Evolutionary conservation across 2,797 vertebrate genomes (phyloP), one percentile per base, ranked within the genome.

Genomic region (Anisognathus igniventris): DNA sequence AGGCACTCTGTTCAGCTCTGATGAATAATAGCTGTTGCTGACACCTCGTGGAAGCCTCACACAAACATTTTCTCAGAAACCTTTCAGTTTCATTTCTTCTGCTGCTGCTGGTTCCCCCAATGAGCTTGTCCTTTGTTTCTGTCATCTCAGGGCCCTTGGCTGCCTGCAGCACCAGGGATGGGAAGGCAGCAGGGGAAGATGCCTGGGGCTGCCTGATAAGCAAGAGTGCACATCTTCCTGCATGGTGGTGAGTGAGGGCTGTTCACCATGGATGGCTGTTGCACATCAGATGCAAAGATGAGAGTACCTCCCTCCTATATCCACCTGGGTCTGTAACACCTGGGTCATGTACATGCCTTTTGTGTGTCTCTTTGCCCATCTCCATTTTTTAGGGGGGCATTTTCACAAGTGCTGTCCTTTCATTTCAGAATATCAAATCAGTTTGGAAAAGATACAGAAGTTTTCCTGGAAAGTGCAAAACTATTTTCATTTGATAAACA

Each of bases 1-100:
- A 72, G 66, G 79, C 79, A 53, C 27, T 64, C 82, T 13, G 30
- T 28, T 67, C 25, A 33, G 66, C 66, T 76, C 66, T n/a, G 27
- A 45, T 82, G 80, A 86, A 30, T 40, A 73, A 88, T 37, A 74
- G 88, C 90, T 93, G 77, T 37, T 95, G 94, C 93, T 95, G 96
- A 95, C 90, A 86, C 90, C 93, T 95, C 53, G 64, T 88, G 90
- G 95, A 95, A 93, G 86, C n/a, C 51, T 85, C 37, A 47, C 73
- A 75, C 31, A 86, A 95, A 44, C 23, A 51, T 86, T 86, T 81
- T 33, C 30, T 79, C 39, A 73, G 57, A 73, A 88, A 73, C 9
- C 15, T 65, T 91, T 80, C 4, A 1, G 56, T 92, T 95, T 92
- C 23, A 1, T 86, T 93, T 94, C 50, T 42, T 57, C 10, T 5